These are phyloP conservation scores for Rhynchotus rufescens DNA, from an alignment of 2,797 vertebrate genomes.

Conservation along the genomic window DNA sequence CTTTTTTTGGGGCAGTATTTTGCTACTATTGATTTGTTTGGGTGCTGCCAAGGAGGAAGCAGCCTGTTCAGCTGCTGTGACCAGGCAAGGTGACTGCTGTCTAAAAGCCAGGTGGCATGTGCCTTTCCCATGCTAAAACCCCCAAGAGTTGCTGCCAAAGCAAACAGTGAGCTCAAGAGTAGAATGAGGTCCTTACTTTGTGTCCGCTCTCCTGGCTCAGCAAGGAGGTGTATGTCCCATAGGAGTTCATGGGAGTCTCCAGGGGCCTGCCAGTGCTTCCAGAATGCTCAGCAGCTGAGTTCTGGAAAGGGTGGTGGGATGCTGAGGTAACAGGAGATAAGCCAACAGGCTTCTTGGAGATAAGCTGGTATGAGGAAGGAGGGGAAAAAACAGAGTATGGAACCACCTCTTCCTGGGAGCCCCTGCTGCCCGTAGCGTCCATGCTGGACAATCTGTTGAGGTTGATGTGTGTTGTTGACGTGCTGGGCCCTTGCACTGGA, in stretches of 20 bases:
- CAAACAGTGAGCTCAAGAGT: neutral
- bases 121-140: neutral
- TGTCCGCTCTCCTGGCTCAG: neutral
- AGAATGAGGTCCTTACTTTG: neutral
- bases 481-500: rapidly evolving
- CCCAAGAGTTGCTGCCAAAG: neutral
- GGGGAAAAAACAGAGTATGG: rapidly evolving
- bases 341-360: neutral
- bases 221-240: rapidly evolving
- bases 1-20: neutral
- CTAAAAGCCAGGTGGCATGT: rapidly evolving
- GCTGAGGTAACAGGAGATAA: neutral
- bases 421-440: rapidly evolving
- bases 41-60: neutral
- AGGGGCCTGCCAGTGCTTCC: rapidly evolving
- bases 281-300: neutral
- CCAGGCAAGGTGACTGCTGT: neutral
- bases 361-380: neutral
- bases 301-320: neutral
- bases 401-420: neutral
- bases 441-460: rapidly evolving
- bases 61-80: neutral
- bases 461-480: rapidly evolving
- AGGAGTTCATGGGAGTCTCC: neutral
- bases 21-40: rapidly evolving